phyloP scores from a whole-genome alignment of 1,140 invertebrate species.

The Zaprionus davidi region DNA sequence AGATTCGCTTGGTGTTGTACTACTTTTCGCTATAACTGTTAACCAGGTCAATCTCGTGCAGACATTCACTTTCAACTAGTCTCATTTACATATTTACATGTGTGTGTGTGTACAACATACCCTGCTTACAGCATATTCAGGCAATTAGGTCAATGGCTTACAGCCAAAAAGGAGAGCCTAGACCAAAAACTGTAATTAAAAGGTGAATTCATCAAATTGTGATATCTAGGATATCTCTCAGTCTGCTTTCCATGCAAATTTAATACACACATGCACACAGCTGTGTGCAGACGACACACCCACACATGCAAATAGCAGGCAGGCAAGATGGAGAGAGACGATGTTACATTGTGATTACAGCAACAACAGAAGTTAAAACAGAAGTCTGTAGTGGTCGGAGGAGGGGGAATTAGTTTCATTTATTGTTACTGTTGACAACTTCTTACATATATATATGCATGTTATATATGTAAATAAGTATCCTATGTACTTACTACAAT shows the following conservation, averaged over 20 bases:
- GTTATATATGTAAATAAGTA: not conserved
- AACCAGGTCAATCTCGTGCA: conserved; percentile 63
- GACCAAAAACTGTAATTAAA: conserved; percentile 25
- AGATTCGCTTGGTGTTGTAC: conserved; percentile 41
- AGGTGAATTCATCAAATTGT: conserved; percentile 26
- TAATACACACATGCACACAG: not conserved
- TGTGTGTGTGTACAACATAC: not conserved
- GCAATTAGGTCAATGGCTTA: conserved; percentile 39
- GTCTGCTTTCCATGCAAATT: not conserved
- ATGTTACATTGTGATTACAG: not conserved
- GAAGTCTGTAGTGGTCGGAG: not conserved
- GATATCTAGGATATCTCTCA: conserved; percentile 1
- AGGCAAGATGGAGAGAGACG: not conserved
- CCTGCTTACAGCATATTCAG: not conserved
- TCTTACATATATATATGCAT: not conserved
- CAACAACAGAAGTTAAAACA: not conserved
- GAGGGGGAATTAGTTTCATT: no score
- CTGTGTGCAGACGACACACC: not conserved
- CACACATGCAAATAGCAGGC: not conserved
- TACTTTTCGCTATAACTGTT: conserved; percentile 37
- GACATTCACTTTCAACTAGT: conserved; percentile 50
- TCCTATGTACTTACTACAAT: conserved; percentile 71
- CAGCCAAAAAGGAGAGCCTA: not conserved
- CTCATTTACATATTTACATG: conserved; percentile 13
- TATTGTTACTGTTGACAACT: no score